Evolutionary conservation across 1,140 invertebrate species (phyloP).

Genomic region (Schlechtendalia chinensis): DNA sequence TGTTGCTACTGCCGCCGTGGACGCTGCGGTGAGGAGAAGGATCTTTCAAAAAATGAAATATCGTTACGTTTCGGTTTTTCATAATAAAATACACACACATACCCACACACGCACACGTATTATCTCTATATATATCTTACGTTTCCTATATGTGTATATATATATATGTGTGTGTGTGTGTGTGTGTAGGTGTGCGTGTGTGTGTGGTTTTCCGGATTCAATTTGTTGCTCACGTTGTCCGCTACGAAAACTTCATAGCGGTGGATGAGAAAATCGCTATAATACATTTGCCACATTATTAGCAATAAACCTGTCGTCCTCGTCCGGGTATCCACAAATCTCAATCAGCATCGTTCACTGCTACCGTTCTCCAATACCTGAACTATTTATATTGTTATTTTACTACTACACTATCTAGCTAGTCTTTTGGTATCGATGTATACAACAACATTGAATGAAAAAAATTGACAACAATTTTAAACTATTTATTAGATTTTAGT

Average conservation of each 20-base stretch:
- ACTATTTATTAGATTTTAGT: too few species aligned
- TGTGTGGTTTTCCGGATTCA: slow-evolving; percentile 16
- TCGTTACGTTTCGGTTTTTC: slow-evolving; percentile 43
- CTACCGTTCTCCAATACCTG: neutral
- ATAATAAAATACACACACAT: slow-evolving; percentile 25
- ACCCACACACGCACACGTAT: neutral
- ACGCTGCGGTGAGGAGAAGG: too few species aligned
- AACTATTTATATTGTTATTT: neutral
- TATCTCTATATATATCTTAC: neutral
- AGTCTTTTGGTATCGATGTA: too few species aligned
- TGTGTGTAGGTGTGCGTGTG: neutral
- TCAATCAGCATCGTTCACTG: slow-evolving; percentile 6
- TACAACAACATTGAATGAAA: too few species aligned
- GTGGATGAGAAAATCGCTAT: slow-evolving; percentile 38
- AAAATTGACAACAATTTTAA: too few species aligned
- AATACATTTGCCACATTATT: slow-evolving; percentile 47
- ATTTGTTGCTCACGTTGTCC: slow-evolving; percentile 36
- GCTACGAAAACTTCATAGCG: slow-evolving; percentile 2
- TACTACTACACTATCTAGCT: too few species aligned
- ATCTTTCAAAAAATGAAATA: slow-evolving; percentile 48
- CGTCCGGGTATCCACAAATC: slow-evolving; percentile 22
- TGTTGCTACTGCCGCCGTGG: too few species aligned
- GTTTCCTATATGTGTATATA: neutral
- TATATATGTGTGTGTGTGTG: neutral
- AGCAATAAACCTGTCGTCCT: slow-evolving; percentile 46